These are phyloP conservation scores for Oryzias javanicus DNA, from an alignment of 2,113 vertebrate species.

Conservation along the genomic window DNA sequence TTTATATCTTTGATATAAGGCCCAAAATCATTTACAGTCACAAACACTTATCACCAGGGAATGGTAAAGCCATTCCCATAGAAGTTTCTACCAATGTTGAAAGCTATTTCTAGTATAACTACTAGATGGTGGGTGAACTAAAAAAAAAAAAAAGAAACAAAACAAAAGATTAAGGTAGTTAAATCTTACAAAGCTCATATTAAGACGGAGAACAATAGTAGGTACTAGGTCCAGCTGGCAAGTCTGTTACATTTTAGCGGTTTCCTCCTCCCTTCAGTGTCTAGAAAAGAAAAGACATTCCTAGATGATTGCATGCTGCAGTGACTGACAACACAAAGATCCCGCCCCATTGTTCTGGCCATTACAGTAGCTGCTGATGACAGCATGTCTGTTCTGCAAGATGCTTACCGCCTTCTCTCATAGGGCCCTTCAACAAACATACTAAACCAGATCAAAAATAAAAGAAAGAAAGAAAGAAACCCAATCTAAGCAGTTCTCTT, in stretches of 20 bases:
- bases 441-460: conserved; percentile 19
- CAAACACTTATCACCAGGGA: no score
- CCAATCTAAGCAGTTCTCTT: conserved; percentile 11
- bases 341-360: conserved; percentile 65
- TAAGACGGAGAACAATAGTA: neutral
- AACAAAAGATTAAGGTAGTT: neutral
- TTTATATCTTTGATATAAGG: no score
- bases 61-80: no score
- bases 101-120: no score
- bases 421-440: conserved; percentile 23
- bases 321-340: conserved; percentile 54
- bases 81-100: no score
- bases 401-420: conserved; percentile 16
- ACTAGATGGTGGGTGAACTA: no score
- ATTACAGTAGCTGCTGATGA: conserved; percentile 66
- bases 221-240: conserved; percentile 22
- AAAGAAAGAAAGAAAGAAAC: neutral
- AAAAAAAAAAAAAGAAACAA: neutral
- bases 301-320: conserved; percentile 59
- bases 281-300: conserved; percentile 64
- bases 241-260: conserved; percentile 3
- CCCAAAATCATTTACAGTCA: no score
- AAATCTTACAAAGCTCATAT: no score
- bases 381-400: conserved; percentile 63
- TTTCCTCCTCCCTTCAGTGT: conserved; percentile 20